Evolutionary conservation across 2,888 invertebrate species (phyloP).

Genomic region (Nipponacmea schrenckii): DNA sequence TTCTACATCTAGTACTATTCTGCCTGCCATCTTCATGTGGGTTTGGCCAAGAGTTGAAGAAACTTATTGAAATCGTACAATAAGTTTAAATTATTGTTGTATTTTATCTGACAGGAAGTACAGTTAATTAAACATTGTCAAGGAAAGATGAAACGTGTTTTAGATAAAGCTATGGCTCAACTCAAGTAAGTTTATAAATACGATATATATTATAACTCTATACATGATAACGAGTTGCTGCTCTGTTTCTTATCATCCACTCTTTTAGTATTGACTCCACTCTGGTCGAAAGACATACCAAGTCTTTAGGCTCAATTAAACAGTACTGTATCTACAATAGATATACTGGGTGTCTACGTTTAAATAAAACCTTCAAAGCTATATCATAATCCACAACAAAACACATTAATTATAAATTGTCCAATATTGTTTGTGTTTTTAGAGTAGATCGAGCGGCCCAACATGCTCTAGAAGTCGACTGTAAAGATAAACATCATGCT

Average conservation of each 20-base stretch:
- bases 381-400: too few relatives aligned
- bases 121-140: slow-evolving; percentile 82
- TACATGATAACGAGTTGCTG: too few relatives aligned
- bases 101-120: slow-evolving; percentile 74
- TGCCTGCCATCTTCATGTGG: too few relatives aligned
- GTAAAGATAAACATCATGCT: slow-evolving; percentile 88
- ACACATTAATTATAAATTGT: neutral
- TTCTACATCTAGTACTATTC: too few relatives aligned
- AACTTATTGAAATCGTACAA: too few relatives aligned
- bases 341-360: neutral
- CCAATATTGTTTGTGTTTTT: neutral
- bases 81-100: neutral
- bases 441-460: slow-evolving; percentile 66
- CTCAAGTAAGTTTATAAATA: slow-evolving; percentile 65
- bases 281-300: too few relatives aligned
- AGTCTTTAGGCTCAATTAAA: too few relatives aligned
- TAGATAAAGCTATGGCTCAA: slow-evolving; percentile 73
- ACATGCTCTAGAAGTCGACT: slow-evolving; percentile 87
- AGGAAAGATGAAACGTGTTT: slow-evolving; percentile 79
- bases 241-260: too few relatives aligned
- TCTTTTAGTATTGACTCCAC: too few relatives aligned
- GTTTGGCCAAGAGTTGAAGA: too few relatives aligned
- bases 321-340: neutral
- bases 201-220: too few relatives aligned
- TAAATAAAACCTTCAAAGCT: neutral